Percentiles rank a stretch among this genome's conserved stretches.
Evolutionary conservation across 2,797 vertebrate genomes (phyloP).

Genomic region (Florisuga fusca): DNA sequence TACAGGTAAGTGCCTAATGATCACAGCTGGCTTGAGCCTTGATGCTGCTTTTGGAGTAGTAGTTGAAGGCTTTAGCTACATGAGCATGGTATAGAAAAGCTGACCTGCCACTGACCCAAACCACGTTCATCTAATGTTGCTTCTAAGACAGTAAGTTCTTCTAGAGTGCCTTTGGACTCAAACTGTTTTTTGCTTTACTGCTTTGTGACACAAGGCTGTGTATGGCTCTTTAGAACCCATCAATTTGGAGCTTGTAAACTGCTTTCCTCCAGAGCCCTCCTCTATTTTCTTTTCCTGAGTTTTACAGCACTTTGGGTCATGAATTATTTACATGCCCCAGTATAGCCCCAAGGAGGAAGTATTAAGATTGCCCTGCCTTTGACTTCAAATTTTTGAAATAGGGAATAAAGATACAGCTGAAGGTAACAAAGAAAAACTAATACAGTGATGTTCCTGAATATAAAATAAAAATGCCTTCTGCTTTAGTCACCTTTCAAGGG

Average conservation of each 20-base stretch:
- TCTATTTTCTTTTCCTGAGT: neutral
- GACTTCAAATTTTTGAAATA: neutral
- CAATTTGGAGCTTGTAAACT: neutral
- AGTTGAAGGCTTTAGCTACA: neutral
- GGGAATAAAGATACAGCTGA: neutral
- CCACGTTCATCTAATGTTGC: neutral
- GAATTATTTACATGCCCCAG: neutral
- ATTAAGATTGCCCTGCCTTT: neutral
- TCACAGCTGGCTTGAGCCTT: neutral
- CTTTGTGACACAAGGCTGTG: neutral
- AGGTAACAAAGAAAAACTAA: neutral
- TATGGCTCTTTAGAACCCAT: neutral
- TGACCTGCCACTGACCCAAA: rapidly evolving
- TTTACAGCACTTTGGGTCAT: neutral
- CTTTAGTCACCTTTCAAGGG: constrained; percentile 39
- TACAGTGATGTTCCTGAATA: neutral
- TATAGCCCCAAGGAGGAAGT: neutral
- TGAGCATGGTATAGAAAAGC: neutral
- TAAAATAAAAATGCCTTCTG: neutral
- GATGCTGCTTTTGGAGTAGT: neutral
- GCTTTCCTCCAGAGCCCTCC: neutral
- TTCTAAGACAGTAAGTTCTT: neutral
- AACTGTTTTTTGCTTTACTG: neutral
- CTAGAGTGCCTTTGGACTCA: neutral
- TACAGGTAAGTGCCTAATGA: neutral